Conservation (phyloP, 1,140 invertebrate species). For the Trichonephila clavipes region DNA sequence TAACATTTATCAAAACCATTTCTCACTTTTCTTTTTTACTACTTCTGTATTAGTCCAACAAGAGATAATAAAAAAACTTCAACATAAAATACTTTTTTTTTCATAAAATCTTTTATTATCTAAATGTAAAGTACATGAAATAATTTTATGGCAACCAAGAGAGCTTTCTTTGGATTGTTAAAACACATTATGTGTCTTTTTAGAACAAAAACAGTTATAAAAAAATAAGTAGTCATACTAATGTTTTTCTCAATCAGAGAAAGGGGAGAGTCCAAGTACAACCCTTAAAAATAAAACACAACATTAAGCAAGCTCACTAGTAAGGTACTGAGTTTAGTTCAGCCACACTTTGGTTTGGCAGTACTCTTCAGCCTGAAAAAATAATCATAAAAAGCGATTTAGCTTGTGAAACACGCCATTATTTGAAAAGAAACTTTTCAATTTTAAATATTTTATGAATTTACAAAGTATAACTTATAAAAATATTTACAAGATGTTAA, state of each 20-base stretch:
- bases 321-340: background rate
- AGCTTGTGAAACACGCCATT: no score
- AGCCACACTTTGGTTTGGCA: conserved; percentile 82
- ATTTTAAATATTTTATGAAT: no score
- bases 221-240: background rate
- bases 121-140: background rate
- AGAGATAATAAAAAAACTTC: no score
- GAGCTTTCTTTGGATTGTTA: conserved; percentile 14
- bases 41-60: no score
- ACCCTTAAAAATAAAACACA: background rate
- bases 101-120: conserved; percentile 1
- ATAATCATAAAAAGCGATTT: conserved; percentile 69
- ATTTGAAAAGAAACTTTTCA: no score
- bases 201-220: background rate
- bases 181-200: background rate
- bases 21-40: no score
- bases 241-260: background rate
- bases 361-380: conserved; percentile 82
- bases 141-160: conserved; percentile 18
- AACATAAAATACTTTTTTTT: background rate
- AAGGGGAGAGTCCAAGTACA: background rate
- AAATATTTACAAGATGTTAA: background rate
- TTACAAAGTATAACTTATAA: no score
- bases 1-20: no score
- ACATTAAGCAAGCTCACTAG: background rate